A percentile compares a stretch with the other conserved stretches of the same genome.
phyloP scores from a whole-genome alignment of 2,888 invertebrate species.

The Drosophila peninsularis region DNA sequence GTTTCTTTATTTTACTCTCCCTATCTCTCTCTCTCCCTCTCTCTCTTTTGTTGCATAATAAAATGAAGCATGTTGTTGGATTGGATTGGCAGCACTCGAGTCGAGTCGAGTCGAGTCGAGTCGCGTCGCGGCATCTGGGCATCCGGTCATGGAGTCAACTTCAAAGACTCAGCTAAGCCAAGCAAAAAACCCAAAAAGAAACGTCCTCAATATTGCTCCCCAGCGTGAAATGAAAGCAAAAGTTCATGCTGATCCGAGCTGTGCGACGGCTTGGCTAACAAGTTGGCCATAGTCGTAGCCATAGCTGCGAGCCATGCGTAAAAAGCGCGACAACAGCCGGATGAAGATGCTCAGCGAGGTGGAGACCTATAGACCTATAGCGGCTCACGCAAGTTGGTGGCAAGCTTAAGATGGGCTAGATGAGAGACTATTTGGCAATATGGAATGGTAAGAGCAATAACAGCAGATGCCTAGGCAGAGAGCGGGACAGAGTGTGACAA shows the following conservation, averaged over 20 bases:
- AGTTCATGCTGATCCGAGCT: constrained; percentile 59
- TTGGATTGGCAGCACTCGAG: constrained; percentile 46
- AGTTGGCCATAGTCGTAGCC: neutral
- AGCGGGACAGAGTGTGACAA: too few relatives aligned
- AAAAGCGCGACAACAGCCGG: constrained; percentile 3
- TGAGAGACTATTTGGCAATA: constrained; percentile 1
- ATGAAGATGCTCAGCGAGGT: neutral
- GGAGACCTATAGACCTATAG: neutral
- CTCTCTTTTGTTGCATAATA: constrained; percentile 68
- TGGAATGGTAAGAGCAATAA: neutral
- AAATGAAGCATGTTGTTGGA: constrained; percentile 72
- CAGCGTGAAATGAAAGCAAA: constrained; percentile 81
- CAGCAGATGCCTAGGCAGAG: neutral
- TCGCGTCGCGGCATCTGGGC: constrained; percentile 61
- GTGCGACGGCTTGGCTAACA: constrained; percentile 23
- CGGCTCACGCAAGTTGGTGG: neutral
- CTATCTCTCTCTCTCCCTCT: constrained; percentile 1
- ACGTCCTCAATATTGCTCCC: constrained; percentile 66
- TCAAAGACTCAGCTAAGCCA: constrained; percentile 24
- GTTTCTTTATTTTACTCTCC: constrained; percentile 24
- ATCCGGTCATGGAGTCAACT: constrained; percentile 39
- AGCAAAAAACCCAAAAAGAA: constrained; percentile 21
- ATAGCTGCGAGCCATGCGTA: neutral
- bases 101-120: constrained; percentile 24
- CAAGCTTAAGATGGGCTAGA: neutral